Evolutionary conservation across 2,888 invertebrate species (phyloP).

Genomic region (Pteria penguin): DNA sequence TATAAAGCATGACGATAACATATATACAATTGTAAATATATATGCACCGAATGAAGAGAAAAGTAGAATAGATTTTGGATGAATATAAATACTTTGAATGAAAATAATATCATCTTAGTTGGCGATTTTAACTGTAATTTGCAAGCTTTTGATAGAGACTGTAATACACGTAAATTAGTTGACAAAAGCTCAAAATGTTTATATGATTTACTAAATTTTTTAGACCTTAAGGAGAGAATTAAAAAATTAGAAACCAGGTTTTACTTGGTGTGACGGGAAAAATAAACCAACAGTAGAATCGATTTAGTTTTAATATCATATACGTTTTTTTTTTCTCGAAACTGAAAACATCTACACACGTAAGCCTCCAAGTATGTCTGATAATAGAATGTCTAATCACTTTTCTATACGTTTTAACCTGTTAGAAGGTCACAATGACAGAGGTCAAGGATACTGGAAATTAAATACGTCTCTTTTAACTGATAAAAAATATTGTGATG

Average conservation of each 20-base stretch:
- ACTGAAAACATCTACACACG: too few relatives aligned
- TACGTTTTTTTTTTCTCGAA: not conserved
- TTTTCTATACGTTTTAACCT: not conserved
- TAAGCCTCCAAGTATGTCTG: too few relatives aligned
- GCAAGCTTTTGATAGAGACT: too few relatives aligned
- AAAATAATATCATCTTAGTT: too few relatives aligned
- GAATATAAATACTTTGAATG: too few relatives aligned
- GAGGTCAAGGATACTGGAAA: not conserved
- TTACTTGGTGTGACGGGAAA: slow-evolving; percentile 2
- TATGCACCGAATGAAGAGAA: not conserved
- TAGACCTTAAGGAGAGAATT: not conserved
- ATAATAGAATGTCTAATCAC: not conserved
- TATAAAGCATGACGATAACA: not conserved
- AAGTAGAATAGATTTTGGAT: too few relatives aligned
- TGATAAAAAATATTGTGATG: not conserved
- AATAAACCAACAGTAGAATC: not conserved
- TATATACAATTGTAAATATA: not conserved
- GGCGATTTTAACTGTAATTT: too few relatives aligned
- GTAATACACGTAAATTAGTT: too few relatives aligned
- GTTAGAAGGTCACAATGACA: not conserved
- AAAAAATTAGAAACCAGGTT: not conserved
- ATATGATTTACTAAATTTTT: too few relatives aligned
- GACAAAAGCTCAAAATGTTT: not conserved
- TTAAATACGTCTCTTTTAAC: too few relatives aligned
- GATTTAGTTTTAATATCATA: slow-evolving; percentile 6